Base-by-base conservation (phyloP, 2,888 invertebrate species). In the Meghimatium bilineatum region DNA sequence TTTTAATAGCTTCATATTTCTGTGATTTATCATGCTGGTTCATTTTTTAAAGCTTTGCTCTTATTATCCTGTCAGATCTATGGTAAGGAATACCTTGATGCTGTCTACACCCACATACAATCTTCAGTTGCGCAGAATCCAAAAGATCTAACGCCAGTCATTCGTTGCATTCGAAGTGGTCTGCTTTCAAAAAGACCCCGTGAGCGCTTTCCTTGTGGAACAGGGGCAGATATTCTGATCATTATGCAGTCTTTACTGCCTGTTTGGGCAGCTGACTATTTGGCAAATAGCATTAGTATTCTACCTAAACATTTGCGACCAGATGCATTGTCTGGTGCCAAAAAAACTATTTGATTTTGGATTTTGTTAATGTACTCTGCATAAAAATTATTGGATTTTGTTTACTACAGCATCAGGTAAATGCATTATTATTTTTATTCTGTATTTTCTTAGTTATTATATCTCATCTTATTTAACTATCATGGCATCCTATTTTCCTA, bases 111-210 rank as follows among this genome's bases (percentile, higher is more conserved):
- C 63, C 90, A 89, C 56, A 87, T 91, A 34, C 86, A 89, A 34
- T 84, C 85, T 5, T 82, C 86, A 1, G 83, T 88, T n/a, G 86
- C 87, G 56, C 84, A 85, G 1, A 91, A 87, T 66, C 90, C 92
- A 0, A 87, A 88, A 49, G 93, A 93, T 81, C 88, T 93, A 20
- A 91, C 91, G 34, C 92, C 92, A 2, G 91, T 92, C 29, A 89
- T 91, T 17, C 88, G 92, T 20, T 92, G 92, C 23, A 90, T 92
- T 87, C 87, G 92, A 23, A 91, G 91, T 82, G 91, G 90, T 20
- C 87, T 93, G 44, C 87, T 93, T 29, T 92, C 93, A 44, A 92
- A 91, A 75, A 85, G 90, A 23, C 93, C 92, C 0, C 86, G 90
- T 17, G 90, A 90, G 66, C 86, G 90, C 12, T 93, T 91, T 86